These are phyloP conservation scores for Dysdera silvatica DNA, from an alignment of 1,140 invertebrate genomes.

Conservation along the genomic window DNA sequence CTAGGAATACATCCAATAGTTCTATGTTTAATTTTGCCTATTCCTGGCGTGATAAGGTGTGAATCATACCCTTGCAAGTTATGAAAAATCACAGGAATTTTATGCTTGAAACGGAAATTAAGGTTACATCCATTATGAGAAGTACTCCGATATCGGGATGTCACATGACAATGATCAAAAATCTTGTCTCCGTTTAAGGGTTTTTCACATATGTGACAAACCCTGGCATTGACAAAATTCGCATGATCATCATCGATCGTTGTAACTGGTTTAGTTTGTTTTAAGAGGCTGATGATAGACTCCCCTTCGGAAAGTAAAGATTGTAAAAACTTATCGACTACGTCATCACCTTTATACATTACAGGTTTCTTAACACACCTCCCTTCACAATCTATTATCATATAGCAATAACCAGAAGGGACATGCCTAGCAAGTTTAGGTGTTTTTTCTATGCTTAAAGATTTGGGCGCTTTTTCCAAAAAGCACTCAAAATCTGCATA, in stretches of 20 bases:
- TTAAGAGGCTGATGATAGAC: neutral
- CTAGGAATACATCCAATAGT: neutral
- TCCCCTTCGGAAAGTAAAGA: neutral
- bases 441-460: neutral
- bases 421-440: neutral
- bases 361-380: neutral
- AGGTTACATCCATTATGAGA: constrained; percentile 1
- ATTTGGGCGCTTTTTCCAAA: neutral
- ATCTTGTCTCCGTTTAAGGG: neutral
- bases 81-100: too few species aligned
- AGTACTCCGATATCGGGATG: neutral
- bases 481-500: neutral
- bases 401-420: neutral
- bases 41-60: neutral
- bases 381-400: too few species aligned
- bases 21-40: neutral
- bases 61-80: neutral
- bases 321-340: neutral
- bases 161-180: constrained; percentile 1
- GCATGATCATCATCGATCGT: neutral
- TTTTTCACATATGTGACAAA: neutral
- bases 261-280: neutral
- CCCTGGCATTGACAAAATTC: neutral
- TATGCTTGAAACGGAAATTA: neutral
- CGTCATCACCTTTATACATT: neutral